Evolutionary conservation across 2,888 invertebrate species (phyloP).

Genomic region (Strigamia maritima): DNA sequence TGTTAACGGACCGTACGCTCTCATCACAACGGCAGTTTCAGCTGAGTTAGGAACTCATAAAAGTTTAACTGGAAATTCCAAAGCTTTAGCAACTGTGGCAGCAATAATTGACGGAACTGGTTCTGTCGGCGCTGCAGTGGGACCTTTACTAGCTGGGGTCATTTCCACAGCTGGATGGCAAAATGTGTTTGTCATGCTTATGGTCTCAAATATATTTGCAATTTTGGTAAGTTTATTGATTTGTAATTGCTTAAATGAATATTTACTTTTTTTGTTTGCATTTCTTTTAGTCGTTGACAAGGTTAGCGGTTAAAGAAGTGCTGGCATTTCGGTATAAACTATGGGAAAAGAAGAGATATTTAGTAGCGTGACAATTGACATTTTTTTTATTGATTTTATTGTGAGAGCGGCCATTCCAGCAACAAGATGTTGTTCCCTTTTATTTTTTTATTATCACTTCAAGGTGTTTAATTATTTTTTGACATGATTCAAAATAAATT

Average conservation of each 20-base stretch:
- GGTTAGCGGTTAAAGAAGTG: slow-evolving; percentile 12
- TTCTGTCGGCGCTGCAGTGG: slow-evolving; percentile 86
- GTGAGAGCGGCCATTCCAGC: neutral
- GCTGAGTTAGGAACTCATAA: slow-evolving; percentile 87
- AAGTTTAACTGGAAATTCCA: slow-evolving; percentile 75
- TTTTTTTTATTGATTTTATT: neutral
- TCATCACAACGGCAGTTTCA: slow-evolving; percentile 94
- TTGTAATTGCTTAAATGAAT: neutral
- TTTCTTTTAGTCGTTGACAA: neutral
- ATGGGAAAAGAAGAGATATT: slow-evolving; percentile 35
- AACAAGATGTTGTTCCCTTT: neutral
- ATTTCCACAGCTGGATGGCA: slow-evolving; percentile 74
- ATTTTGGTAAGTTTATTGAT: slow-evolving; percentile 59
- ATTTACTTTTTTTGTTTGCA: neutral
- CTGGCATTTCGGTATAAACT: neutral
- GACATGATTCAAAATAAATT: neutral
- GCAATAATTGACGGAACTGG: slow-evolving; percentile 97
- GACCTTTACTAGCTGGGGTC: slow-evolving; percentile 82
- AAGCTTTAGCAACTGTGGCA: slow-evolving; percentile 93
- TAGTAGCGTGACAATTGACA: neutral
- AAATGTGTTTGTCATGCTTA: slow-evolving; percentile 86
- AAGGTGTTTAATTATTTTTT: neutral
- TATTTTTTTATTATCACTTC: neutral
- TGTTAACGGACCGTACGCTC: slow-evolving; percentile 93
- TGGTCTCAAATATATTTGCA: slow-evolving; percentile 74